Evolutionary conservation across 2,888 invertebrate species (phyloP), one percentile per base, ranked within the genome.

Genomic region (Hirtodrosophila cameraria): DNA sequence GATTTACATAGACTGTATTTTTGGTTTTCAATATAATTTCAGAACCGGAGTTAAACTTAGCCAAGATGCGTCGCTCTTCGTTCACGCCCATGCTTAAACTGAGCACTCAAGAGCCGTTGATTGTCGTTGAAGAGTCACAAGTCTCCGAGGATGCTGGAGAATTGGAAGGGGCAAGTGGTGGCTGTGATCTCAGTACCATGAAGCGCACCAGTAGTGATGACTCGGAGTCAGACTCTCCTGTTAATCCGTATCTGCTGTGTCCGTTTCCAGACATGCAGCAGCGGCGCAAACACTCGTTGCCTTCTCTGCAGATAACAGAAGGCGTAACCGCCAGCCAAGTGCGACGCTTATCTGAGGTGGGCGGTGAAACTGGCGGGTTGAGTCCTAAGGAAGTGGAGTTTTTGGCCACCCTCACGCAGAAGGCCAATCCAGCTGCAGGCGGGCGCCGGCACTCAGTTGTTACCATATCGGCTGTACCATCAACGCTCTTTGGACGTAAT

Each of bases 271-370:
- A 95, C 69, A 92, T 93, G 86, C 92, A 94, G 75, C 94, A 94
- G 77, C 93, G 94, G 7, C 93, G 96, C 81, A 96, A 96, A 89
- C 95, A 96, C 82, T 96, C 96, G 28, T 91, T 96, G 82, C 96
- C 96, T 1, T 96, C 96, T 1, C 95, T 96, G 1, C 94, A 95
- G 78, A 96, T 96, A 88, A 95, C 95, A 15, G 94, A 95, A 69
- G 96, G 96, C 50, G 96, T 96, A 61, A 96, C 96, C 35, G 96
- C 96, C 42, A 96, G 96, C 83, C 96, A 96, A 93, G 96, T 96
- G 52, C 93, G 96, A 15, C 93, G 96, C 13, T 91, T 96, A 36
- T 96, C 96, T 28, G 96, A 96, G 84, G 93, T 94, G 54, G 95
- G 96, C 12, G 93, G 93, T 0, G 96, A 96, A 88, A 92, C 94